These are phyloP conservation scores for Chelidonichthys spinosus DNA, from an alignment of 2,797 vertebrate species.

Conservation along the genomic window DNA sequence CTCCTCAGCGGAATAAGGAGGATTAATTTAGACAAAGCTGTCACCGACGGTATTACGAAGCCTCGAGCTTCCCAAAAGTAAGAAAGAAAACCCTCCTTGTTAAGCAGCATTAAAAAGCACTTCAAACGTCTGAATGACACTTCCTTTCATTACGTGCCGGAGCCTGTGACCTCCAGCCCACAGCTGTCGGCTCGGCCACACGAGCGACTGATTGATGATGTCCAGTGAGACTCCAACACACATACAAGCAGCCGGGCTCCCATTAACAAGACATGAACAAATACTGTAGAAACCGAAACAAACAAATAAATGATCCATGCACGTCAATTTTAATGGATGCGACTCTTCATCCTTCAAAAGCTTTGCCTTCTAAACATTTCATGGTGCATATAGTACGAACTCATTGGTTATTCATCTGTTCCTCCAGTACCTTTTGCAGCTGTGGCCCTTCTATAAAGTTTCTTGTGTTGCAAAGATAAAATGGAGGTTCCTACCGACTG, in stretches of 20 bases:
- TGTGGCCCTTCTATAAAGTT: neutral
- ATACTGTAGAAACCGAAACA: neutral
- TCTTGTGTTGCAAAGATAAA: neutral
- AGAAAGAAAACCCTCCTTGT: conserved; percentile 47
- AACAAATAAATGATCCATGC: neutral
- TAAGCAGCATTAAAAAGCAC: conserved; percentile 65
- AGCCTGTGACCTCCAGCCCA: conserved; percentile 56
- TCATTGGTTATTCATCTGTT: neutral
- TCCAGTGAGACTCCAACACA: conserved; percentile 36
- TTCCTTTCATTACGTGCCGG: conserved; percentile 63
- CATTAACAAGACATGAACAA: neutral
- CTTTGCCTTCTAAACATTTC: neutral
- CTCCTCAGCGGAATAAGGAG: conserved; percentile 47
- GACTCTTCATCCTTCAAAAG: neutral
- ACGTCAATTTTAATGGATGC: neutral
- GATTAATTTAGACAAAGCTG: conserved; percentile 57
- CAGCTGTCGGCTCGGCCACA: conserved; percentile 59
- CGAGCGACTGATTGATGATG: conserved; percentile 62
- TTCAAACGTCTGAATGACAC: conserved; percentile 63
- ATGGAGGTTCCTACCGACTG: neutral
- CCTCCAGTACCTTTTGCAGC: neutral
- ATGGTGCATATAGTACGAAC: neutral
- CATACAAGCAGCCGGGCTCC: neutral
- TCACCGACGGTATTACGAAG: conserved; percentile 44
- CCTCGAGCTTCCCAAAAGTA: conserved; percentile 17